Evolutionary conservation across 2,888 invertebrate species (phyloP), one percentile per base, ranked within the genome.

Genomic region (Criorhina ranunculi): DNA sequence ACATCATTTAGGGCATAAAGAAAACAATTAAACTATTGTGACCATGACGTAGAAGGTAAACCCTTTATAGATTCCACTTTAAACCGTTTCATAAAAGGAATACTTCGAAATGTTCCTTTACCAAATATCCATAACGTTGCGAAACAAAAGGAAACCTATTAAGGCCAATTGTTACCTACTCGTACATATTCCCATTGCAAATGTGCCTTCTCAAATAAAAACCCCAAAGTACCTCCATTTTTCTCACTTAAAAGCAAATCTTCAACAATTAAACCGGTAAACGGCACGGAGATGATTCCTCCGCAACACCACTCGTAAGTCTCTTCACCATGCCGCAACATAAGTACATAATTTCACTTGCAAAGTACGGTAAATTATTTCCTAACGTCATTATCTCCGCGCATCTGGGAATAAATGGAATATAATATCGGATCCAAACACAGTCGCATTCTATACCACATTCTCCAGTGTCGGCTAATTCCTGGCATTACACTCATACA

Each of bases 281-380:
- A 78, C 72, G 67, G 66, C n/a, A 67, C 31, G 59, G 33, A 57
- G 42, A 40, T 67, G 31, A 49, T 55, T 53, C 60, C 60, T 55
- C 53, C 24, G 8, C 15, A 19, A 15, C 55, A 33, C 24, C n/a
- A 51, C 29, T 62, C 17, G 29, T 9, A 35, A 15, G 31, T n/a
- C 40, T 19, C 53, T 44, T 35, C 37, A 17, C 55, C 33, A 0
- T 57, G 24, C 37, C 57, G 29, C 66, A 64, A 51, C 51, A 31
- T 49, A 82, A 78, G 78, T 67, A 78, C 78, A 78, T 67, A 78
- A 83, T 83, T 83, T 78, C 55, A 78, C 82, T 72, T 72, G 72
- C 66, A 78, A 78, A 73, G 60, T 62, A 83, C 67, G 67, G 82
- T 83, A 78, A 73, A 83, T 83, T 78, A 78, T 78, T 73, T 78